These are phyloP conservation scores for Dynastes tityus DNA, from an alignment of 2,888 invertebrate genomes.

Conservation along the genomic window DNA sequence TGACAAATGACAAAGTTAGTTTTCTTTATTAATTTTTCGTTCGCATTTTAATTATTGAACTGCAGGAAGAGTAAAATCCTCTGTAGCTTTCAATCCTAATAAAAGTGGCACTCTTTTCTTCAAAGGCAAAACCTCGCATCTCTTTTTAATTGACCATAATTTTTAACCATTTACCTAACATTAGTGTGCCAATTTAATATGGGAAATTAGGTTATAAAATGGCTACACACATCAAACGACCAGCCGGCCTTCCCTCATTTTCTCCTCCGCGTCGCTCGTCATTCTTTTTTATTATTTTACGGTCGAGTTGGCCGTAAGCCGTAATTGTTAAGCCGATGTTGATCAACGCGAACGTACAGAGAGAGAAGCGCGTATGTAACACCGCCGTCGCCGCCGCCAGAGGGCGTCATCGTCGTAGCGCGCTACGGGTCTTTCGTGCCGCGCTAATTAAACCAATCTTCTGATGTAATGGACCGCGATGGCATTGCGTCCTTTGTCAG, in stretches of 20 bases:
- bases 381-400: background rate
- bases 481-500: constrained; percentile 54
- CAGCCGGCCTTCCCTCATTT: background rate
- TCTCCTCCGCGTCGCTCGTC: background rate
- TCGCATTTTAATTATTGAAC: no score
- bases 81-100: no score
- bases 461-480: constrained; percentile 57
- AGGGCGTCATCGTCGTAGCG: constrained; percentile 3
- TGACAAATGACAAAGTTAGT: no score
- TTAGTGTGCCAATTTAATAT: background rate
- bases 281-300: constrained; percentile 1
- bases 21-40: no score
- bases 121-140: no score
- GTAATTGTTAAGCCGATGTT: constrained; percentile 41
- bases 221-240: constrained; percentile 2
- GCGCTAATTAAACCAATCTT: constrained; percentile 59
- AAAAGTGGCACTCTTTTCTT: no score
- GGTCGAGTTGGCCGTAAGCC: constrained; percentile 1
- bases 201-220: background rate
- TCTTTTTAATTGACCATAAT: no score
- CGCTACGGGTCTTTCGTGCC: constrained; percentile 36
- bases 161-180: background rate
- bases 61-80: no score
- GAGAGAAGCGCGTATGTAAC: background rate
- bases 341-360: constrained; percentile 30